Evolutionary conservation across 2,888 invertebrate genomes (phyloP), one percentile per base, ranked within the genome.

Genomic region (Drosophila demipolita): DNA sequence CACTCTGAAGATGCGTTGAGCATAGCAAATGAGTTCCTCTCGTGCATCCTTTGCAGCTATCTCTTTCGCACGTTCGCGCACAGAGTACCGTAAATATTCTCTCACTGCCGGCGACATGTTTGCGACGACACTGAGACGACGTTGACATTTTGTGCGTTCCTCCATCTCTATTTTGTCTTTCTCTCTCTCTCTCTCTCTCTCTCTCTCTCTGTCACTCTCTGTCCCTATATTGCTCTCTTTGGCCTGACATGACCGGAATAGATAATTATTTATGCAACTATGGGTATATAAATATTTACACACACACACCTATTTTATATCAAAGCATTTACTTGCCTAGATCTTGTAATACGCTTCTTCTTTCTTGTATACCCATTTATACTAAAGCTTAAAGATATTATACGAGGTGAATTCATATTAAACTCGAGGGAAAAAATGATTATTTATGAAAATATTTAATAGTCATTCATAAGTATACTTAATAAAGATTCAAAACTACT

Each of bases 161-260:
- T 52, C 26, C 29, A 20, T 26, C 54, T 36, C 11, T 26, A 11
- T 23, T 58, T 15, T 15, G 20, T 36, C 35, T 36, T 12, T 32
- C 15, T 15, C 26, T 36, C 35, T 12, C 17, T 15, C 26, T 45
- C 20, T 1, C 36, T 9, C 29, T 17, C 33, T n/a, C 23, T 40
- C 8, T 48, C 45, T 12, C 17, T 15, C 26, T 45, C 20, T 1
- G 40, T 9, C 29, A n/a, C 33, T n/a, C 23, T 40, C 8, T 48
- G 20, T n/a, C 23, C 35, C 11, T 48, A 12, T 53, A n/a, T 62
- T 42, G 54, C 26, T 40, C 26, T 35, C 48, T 78, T 63, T 52
- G 49, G 65, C 54, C 59, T 78, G 75, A 87, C 91, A 87, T 89
- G 90, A 91, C 91, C 83, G 80, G 90, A 90, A 90, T 90, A 82